Base-by-base conservation (phyloP, 2,888 invertebrate species). In the Rhopalosiphum nymphaeae region DNA sequence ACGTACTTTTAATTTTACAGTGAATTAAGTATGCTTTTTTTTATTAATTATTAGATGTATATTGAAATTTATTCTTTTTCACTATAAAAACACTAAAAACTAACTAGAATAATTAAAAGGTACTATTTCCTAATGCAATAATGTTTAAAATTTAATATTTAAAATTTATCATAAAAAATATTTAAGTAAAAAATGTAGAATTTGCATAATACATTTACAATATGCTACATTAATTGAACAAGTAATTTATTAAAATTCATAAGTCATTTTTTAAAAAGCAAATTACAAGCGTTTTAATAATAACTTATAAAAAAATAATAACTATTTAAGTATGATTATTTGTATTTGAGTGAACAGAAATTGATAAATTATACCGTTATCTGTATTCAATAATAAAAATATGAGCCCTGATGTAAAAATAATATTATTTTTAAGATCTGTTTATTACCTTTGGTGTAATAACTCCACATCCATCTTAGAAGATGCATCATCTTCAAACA, bases 401-500 rank as follows among this genome's bases (percentile, higher is more conserved):
- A 0, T 29, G 7, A 57, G 1, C 5, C 10, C 42, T 42, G 13
- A 44, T 44, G 13, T 11, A 56, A 89, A 36, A 57, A 61, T 44
- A 44, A 61, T 29, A 44, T 67, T 44, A 21, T 42, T 86, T 91
- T 57, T 25, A 21, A 56, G n/a, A 36, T 86, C 3, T 46, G 1
- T 44, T 21, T 94, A 94, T 21, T 94, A 94, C 94, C 94, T 94
- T 91, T 94, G 94, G 67, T 53, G 94, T 87, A 94, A 93, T 49
- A 90, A 49, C n/a, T 94, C 86, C 42, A 87, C 53, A 46, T 94
- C 94, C 44, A 94, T 10, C 90, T 89, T 93, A 0, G 93, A 56
- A 94, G 94, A 91, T 86, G 94, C n/a, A 85, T 94, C 94, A 9
- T 94, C 94, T 90, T 94, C 94, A n/a, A 94, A 94, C 21, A 85